Conservation (phyloP, 2,113 vertebrate genomes). For the Anguilla rostrata region DNA sequence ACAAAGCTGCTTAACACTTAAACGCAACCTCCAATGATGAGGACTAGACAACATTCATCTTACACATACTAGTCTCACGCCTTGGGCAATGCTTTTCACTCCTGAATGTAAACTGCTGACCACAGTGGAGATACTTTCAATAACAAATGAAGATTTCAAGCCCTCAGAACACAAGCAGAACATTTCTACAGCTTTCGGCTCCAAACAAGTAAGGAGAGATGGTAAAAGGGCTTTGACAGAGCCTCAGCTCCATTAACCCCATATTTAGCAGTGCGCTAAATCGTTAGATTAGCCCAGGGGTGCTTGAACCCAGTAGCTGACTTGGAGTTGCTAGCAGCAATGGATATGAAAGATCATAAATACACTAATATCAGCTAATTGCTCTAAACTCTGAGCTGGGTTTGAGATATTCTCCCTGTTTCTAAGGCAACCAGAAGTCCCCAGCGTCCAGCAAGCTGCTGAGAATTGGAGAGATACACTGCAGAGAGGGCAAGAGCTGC, state of each 20-base stretch:
- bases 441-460: slow-evolving; percentile 44
- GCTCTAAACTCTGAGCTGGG: slow-evolving; percentile 23
- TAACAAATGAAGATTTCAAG: neutral
- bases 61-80: neutral
- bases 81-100: neutral
- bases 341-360: neutral
- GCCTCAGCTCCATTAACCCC: neutral
- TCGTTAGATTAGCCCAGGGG: neutral
- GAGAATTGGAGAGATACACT: slow-evolving; percentile 50
- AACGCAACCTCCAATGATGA: neutral
- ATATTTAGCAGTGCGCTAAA: neutral
- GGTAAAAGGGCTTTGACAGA: neutral
- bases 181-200: neutral
- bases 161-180: neutral
- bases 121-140: neutral
- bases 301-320: neutral
- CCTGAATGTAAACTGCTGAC: neutral
- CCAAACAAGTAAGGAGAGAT: neutral
- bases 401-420: slow-evolving; percentile 55
- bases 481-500: slow-evolving; percentile 17
- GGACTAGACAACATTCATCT: neutral
- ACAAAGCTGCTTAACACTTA: too few relatives aligned
- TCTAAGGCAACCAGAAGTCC: slow-evolving; percentile 58
- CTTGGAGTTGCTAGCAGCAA: neutral
- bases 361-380: neutral